Evolutionary conservation across 2,113 vertebrate genomes (phyloP).

Genomic region (Ornithorhynchus anatinus): DNA sequence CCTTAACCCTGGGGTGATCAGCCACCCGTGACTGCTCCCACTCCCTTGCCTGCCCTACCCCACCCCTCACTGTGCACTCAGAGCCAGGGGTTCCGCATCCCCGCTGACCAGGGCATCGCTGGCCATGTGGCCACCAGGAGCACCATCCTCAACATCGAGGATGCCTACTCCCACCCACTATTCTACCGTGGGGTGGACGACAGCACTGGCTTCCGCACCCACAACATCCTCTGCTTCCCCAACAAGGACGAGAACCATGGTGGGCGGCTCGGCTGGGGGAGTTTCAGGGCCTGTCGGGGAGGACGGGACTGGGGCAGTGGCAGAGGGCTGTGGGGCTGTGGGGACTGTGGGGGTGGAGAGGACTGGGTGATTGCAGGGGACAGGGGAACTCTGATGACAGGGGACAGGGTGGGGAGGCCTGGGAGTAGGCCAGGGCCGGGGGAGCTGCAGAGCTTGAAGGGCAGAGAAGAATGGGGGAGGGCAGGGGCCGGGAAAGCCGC

Average conservation of each 20-base stretch:
- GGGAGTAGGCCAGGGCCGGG: neutral
- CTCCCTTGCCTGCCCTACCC: neutral
- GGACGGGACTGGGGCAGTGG: accelerated
- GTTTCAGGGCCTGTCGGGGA: neutral
- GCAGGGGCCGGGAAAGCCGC: too few relatives aligned
- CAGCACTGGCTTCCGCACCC: slow-evolving; percentile 92
- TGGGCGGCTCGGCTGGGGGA: slow-evolving; percentile 13
- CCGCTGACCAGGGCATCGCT: slow-evolving; percentile 92
- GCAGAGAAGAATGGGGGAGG: too few relatives aligned
- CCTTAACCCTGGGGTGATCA: too few relatives aligned
- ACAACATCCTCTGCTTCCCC: slow-evolving; percentile 97
- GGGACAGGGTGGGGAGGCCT: too few relatives aligned
- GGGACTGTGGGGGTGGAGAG: neutral
- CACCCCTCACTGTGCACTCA: neutral
- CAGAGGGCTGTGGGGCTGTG: neutral
- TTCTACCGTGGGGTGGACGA: slow-evolving; percentile 96
- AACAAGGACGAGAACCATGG: slow-evolving; percentile 94
- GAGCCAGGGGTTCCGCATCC: slow-evolving; percentile 92
- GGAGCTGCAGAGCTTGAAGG: too few relatives aligned
- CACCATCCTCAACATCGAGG: slow-evolving; percentile 95
- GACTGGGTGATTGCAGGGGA: neutral
- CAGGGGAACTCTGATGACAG: too few relatives aligned
- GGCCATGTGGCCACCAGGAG: slow-evolving; percentile 94
- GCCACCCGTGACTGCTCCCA: too few relatives aligned
- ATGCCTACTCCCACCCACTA: slow-evolving; percentile 90